Conservation (phyloP, 1,140 invertebrate genomes). For the Drosophila sechellia region DNA sequence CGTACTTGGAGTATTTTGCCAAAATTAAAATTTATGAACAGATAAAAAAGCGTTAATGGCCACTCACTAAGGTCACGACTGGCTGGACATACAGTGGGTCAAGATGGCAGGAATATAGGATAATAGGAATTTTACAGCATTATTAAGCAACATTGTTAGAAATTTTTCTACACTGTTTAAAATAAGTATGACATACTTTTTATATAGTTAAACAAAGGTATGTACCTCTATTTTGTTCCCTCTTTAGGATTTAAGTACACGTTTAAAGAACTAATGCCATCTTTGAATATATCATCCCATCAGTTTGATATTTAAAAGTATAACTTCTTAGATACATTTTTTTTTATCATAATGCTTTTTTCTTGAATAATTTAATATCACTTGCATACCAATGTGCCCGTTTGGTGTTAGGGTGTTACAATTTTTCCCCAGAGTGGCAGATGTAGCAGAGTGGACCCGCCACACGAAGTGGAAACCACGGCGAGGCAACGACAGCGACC, state of each 20-base stretch:
- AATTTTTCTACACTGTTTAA: too few relatives aligned
- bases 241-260: too few relatives aligned
- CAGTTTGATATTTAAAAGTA: too few relatives aligned
- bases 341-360: too few relatives aligned
- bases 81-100: conserved; percentile 3
- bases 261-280: too few relatives aligned
- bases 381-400: neutral
- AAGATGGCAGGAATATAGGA: neutral
- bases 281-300: too few relatives aligned
- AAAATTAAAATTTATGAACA: conserved; percentile 83
- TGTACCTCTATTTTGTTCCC: too few relatives aligned
- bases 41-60: conserved; percentile 82
- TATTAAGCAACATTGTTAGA: too few relatives aligned
- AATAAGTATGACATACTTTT: too few relatives aligned
- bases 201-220: too few relatives aligned
- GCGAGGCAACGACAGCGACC: conserved; percentile 39
- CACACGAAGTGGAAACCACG: conserved; percentile 33
- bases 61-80: conserved; percentile 65
- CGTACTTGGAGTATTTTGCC: conserved; percentile 80
- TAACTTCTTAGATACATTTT: too few relatives aligned
- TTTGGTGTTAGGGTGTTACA: conserved; percentile 33
- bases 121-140: too few relatives aligned
- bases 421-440: conserved; percentile 42
- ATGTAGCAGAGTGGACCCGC: conserved; percentile 45
- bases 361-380: neutral